Conservation (phyloP, 2,797 vertebrate species). For the Sebastes wilsoni region DNA sequence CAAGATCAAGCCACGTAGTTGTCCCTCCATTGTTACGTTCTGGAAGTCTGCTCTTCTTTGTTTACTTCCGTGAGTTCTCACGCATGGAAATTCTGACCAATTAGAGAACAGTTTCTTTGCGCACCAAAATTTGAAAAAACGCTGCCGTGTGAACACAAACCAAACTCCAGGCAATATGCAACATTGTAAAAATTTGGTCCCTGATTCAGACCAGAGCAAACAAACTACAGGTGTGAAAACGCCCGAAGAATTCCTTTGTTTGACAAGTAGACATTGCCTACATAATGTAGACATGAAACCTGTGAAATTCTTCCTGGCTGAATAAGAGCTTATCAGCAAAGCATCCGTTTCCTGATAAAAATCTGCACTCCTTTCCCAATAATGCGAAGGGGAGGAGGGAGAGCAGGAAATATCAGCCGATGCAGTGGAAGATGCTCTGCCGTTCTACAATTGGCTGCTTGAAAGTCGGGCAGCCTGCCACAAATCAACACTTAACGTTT, state of each 20-base stretch:
- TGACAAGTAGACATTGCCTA: neutral
- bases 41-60: too few relatives aligned
- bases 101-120: too few relatives aligned
- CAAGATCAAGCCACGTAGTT: too few relatives aligned
- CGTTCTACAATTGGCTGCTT: conserved; percentile 52
- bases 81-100: too few relatives aligned
- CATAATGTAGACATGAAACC: conserved; percentile 2
- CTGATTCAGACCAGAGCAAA: too few relatives aligned
- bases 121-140: too few relatives aligned
- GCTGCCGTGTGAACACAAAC: too few relatives aligned
- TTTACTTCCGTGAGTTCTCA: too few relatives aligned
- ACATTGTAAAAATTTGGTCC: too few relatives aligned
- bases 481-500: conserved; percentile 66
- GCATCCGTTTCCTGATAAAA: conserved; percentile 54
- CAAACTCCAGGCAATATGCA: too few relatives aligned
- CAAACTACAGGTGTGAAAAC: too few relatives aligned
- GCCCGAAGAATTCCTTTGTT: neutral
- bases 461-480: conserved; percentile 57
- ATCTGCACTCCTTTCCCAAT: conserved; percentile 56
- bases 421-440: conserved; percentile 57
- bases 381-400: conserved; percentile 36
- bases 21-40: too few relatives aligned
- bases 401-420: conserved; percentile 61
- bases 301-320: conserved; percentile 17
- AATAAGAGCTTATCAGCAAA: conserved; percentile 35